Conservation (phyloP, 2,113 vertebrate genomes). For the Charina bottae region DNA sequence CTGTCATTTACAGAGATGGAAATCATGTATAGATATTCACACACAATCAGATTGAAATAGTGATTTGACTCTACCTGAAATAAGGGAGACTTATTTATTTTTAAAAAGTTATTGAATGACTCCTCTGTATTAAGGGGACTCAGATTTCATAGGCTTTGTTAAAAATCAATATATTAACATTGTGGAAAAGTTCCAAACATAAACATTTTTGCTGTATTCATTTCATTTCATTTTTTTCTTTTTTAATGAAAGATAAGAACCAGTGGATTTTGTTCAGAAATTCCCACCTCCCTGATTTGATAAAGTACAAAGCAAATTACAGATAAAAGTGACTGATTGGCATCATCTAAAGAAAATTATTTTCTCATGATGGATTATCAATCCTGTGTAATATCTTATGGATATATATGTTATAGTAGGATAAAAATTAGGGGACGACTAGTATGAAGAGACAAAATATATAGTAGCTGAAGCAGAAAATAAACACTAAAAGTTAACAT, state of each 20-base stretch:
- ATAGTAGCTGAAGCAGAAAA: neutral
- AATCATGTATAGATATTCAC: neutral
- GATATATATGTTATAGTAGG: neutral
- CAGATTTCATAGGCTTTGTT: neutral
- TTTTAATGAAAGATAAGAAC: neutral
- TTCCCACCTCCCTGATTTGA: neutral
- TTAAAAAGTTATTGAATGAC: neutral
- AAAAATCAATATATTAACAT: neutral
- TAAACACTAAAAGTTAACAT: neutral
- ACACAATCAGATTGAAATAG: neutral
- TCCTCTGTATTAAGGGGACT: neutral
- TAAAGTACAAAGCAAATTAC: neutral
- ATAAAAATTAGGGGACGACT: neutral
- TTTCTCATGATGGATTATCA: neutral
- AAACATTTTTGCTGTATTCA: neutral
- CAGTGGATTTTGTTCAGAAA: neutral
- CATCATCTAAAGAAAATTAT: neutral
- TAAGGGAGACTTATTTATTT: neutral
- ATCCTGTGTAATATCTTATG: neutral
- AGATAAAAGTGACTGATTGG: neutral
- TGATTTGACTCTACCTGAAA: neutral
- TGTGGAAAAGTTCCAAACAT: neutral
- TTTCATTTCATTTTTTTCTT: neutral
- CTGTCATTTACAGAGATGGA: neutral
- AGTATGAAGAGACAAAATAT: neutral